Evolutionary conservation across 1,140 invertebrate genomes (phyloP), one percentile per base, ranked within the genome.

Genomic region (Megathymus violae): DNA sequence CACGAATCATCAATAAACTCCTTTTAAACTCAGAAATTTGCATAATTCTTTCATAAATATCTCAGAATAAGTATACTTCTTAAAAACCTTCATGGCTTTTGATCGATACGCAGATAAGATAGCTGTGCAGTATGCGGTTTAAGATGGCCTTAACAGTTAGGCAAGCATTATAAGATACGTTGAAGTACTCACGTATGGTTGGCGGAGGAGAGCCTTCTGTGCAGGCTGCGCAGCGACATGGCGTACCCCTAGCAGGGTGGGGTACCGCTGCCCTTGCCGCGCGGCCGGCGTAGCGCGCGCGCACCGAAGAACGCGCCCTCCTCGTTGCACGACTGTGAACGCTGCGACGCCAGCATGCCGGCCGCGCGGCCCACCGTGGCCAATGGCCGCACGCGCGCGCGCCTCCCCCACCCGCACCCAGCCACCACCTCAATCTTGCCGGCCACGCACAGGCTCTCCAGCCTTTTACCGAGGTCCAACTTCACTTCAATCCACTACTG

Each of bases 141-240:
- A n/a, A n/a, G n/a, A n/a, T n/a, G n/a, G n/a, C n/a, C n/a, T n/a
- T n/a, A n/a, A n/a, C n/a, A n/a, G n/a, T n/a, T n/a, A n/a, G n/a
- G n/a, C n/a, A n/a, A n/a, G n/a, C n/a, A n/a, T n/a, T n/a, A n/a
- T n/a, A n/a, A n/a, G n/a, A n/a, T n/a, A 48, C 9, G 5, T 11
- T 19, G 19, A 3, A 40, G 4, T 31, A 89, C 88, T 88, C 54
- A 90, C 88, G 84, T 88, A 83, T 90, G 79, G 68, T 88, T 82
- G 64, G 88, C 87, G 78, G 91, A 92, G 66, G 91, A 92, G 43
- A 92, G 80, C 76, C 91, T 81, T 72, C 91, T 82, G 74, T 92
- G 91, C 69, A 92, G 89, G 85, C 91, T 91, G 88, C 91, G 91
- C 89, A 92, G 88, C 91, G 91, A 92, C 91, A 92, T 91, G 88